Evolutionary conservation across 2,113 vertebrate genomes (phyloP).

Genomic region (Hemicordylus capensis): DNA sequence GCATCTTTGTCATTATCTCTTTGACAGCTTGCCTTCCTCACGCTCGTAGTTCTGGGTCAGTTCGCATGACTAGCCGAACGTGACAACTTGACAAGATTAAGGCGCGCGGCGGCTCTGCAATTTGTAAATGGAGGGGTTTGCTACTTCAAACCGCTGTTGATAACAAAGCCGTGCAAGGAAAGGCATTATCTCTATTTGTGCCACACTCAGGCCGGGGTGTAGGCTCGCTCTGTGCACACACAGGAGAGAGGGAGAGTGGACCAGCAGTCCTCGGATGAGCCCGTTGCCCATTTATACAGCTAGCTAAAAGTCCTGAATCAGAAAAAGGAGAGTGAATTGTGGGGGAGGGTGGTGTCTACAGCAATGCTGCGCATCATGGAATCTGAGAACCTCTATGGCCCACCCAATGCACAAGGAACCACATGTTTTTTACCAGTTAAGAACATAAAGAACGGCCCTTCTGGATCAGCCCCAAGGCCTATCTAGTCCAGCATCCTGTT

Average conservation of each 20-base stretch:
- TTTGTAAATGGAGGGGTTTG: constrained; percentile 66
- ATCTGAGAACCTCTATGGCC: too few relatives aligned
- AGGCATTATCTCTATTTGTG: constrained; percentile 7
- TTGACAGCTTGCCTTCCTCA: constrained; percentile 56
- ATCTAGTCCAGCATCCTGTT: too few relatives aligned
- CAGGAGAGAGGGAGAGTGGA: neutral
- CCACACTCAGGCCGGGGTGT: neutral
- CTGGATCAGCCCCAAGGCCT: too few relatives aligned
- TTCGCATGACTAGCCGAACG: constrained; percentile 61
- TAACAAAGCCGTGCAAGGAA: constrained; percentile 55
- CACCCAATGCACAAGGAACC: too few relatives aligned
- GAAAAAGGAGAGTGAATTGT: neutral
- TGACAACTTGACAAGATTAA: constrained; percentile 72
- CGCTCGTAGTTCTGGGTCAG: constrained; percentile 62
- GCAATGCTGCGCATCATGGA: neutral
- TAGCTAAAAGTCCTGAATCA: neutral
- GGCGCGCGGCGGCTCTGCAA: constrained; percentile 54
- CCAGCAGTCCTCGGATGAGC: neutral
- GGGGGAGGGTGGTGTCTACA: neutral
- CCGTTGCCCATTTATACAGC: neutral
- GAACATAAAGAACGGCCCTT: too few relatives aligned
- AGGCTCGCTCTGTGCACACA: neutral
- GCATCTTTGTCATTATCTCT: constrained; percentile 55
- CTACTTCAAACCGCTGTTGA: constrained; percentile 60
- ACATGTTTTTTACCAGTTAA: too few relatives aligned